Evolutionary conservation across 2,797 vertebrate species (phyloP), one percentile per base, ranked within the genome.

Genomic region (Nannoperca australis): DNA sequence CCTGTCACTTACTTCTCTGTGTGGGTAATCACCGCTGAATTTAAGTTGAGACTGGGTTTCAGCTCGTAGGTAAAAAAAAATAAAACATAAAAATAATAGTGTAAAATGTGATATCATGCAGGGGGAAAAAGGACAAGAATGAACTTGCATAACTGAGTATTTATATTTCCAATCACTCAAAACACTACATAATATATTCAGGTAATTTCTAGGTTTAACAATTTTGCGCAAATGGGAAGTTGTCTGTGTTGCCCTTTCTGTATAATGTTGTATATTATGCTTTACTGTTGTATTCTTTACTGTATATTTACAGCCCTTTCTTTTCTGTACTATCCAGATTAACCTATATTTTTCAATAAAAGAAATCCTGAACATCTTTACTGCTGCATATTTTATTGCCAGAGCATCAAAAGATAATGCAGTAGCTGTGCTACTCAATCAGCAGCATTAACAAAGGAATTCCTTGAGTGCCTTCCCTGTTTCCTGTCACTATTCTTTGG

Each of bases 311-410:
- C 79, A 59, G 76, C 76, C 68, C 69, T 76, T 86, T 83, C 84
- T 30, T 81, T 44, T 70, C 69, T 92, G 78, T 92, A 80, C 82
- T 80, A 70, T 82, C 76, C 75, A 69, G 92, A 91, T 91, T 95
- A 94, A 95, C 92, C 89, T 95, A 92, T 96, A 95, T 96, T 96
- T 95, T 96, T 95, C 91, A 95, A 95, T 95, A 95, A 95, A 95
- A 93, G 36, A 70, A 74, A 82, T 71, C 45, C 69, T 84, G 68
- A 82, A 75, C 62, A 65, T 79, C 38, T 76, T 59, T 34, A 30
- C 59, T 20, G 34, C 61, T 64, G 61, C 36, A 34, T 70, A 54
- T 66, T 67, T 63, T 59, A 50, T 59, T 66, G 27, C 44, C 13
- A 2, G 9, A 44, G 17, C 20, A 42, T 71, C 61, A 27, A 36